A percentile compares a stretch with the other conserved stretches of the same genome.
Conservation (phyloP, 2,888 invertebrate genomes). For the Saturnia japonica region DNA sequence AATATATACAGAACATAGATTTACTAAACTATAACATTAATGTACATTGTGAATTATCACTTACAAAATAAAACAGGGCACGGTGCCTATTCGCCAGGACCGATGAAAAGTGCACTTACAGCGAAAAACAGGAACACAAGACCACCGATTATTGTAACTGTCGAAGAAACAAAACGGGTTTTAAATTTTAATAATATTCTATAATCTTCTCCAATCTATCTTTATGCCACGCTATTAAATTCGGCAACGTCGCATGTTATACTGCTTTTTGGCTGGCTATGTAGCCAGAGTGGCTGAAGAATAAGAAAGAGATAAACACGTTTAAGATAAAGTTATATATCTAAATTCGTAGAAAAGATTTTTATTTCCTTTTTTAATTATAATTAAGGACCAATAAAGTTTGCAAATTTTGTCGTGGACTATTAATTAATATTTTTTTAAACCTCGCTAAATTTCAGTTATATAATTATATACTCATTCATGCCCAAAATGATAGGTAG, state of each 20-base stretch:
- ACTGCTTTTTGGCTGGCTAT: background rate
- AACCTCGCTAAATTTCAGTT: background rate
- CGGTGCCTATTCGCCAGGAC: slow-evolving; percentile 82
- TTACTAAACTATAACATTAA: slow-evolving; percentile 40
- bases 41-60: slow-evolving; percentile 52
- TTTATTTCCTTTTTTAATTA: too few relatives aligned
- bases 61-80: slow-evolving; percentile 39
- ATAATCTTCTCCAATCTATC: background rate
- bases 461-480: background rate
- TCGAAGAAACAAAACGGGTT: slow-evolving; percentile 71
- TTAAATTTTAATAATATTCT: slow-evolving; percentile 16
- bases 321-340: background rate
- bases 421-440: background rate
- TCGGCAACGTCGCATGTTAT: background rate
- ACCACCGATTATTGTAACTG: slow-evolving; percentile 98
- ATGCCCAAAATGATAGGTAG: background rate
- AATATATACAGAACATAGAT: slow-evolving; percentile 31
- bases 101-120: slow-evolving; percentile 93
- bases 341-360: too few relatives aligned
- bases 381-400: too few relatives aligned
- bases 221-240: background rate
- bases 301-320: background rate
- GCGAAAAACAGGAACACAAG: slow-evolving; percentile 97
- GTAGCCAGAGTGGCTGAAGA: background rate
- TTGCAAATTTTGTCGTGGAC: too few relatives aligned